Evolutionary conservation across 1,140 invertebrate genomes (phyloP).

Genomic region (Scaptomyza montana): DNA sequence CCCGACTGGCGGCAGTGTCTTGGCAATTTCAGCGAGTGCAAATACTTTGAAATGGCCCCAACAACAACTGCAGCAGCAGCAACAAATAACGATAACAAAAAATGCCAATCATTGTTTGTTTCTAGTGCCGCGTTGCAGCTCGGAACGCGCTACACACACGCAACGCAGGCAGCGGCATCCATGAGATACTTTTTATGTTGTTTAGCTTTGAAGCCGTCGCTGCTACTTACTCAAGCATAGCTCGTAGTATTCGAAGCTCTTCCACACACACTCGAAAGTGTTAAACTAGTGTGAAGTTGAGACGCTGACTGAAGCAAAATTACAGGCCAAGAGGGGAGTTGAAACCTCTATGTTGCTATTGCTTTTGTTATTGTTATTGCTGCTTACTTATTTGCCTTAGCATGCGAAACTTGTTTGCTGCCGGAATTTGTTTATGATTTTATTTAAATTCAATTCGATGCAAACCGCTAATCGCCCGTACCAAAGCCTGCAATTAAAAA

Average conservation of each 20-base stretch:
- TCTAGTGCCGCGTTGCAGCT: constrained; percentile 47
- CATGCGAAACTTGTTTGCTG: constrained; percentile 47
- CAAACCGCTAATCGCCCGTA: background rate
- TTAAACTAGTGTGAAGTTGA: constrained; percentile 60
- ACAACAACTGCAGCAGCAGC: constrained; percentile 23
- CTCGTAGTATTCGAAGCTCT: constrained; percentile 14
- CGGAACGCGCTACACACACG: constrained; percentile 56
- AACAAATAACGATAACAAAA: constrained; percentile 60
- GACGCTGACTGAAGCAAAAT: constrained; percentile 14
- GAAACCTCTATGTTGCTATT: constrained; percentile 5
- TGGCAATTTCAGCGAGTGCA: constrained; percentile 69
- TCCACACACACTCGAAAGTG: constrained; percentile 50
- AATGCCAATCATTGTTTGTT: constrained; percentile 77
- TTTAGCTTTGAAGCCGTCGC: constrained; percentile 18
- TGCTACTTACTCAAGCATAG: constrained; percentile 50
- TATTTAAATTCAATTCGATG: constrained; percentile 23
- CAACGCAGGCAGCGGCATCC: constrained; percentile 39
- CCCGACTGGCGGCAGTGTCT: constrained; percentile 38
- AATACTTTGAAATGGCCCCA: constrained; percentile 62
- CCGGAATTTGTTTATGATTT: constrained; percentile 50
- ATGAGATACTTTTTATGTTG: constrained; percentile 63
- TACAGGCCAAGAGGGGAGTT: background rate
- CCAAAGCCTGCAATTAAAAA: background rate
- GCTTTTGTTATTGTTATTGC: constrained; percentile 17
- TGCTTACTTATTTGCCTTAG: background rate